These are phyloP conservation scores for Balaeniceps rex DNA, from an alignment of 2,113 vertebrate species.

Conservation along the genomic window DNA sequence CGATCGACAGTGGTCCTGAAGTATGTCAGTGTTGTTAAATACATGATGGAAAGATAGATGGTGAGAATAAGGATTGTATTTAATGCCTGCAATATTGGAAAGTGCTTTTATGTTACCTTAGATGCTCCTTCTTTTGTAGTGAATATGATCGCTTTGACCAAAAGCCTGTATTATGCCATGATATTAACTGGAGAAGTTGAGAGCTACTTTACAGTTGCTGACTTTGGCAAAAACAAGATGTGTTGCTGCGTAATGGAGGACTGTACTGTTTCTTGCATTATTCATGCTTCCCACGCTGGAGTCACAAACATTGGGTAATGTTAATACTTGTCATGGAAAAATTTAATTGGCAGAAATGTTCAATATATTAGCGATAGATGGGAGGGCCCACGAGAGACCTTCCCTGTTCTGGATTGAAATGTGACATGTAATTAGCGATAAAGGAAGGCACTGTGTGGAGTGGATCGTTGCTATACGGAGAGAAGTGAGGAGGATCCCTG, in stretches of 20 bases:
- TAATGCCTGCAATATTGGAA: neutral
- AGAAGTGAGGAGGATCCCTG: neutral
- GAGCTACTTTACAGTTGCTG: conserved; percentile 36
- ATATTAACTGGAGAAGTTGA: conserved; percentile 20
- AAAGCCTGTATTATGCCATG: neutral
- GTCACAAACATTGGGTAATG: conserved; percentile 27
- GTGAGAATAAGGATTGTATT: neutral
- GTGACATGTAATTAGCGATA: neutral
- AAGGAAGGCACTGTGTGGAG: neutral
- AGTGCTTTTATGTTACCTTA: neutral
- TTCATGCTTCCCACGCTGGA: conserved; percentile 47
- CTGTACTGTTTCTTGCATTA: conserved; percentile 33
- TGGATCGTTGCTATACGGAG: neutral
- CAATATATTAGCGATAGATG: neutral
- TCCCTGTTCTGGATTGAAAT: neutral
- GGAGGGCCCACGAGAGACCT: neutral
- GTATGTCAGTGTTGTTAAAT: neutral
- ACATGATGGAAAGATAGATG: neutral
- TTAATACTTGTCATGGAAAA: conserved; percentile 26
- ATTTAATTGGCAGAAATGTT: neutral
- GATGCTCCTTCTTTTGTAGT: neutral
- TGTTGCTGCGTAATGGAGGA: conserved; percentile 24
- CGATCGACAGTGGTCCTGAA: neutral
- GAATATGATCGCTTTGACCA: neutral
- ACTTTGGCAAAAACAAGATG: conserved; percentile 56